phyloP scores from a whole-genome alignment of 2,113 vertebrate species.

The Coracopsis vasa region DNA sequence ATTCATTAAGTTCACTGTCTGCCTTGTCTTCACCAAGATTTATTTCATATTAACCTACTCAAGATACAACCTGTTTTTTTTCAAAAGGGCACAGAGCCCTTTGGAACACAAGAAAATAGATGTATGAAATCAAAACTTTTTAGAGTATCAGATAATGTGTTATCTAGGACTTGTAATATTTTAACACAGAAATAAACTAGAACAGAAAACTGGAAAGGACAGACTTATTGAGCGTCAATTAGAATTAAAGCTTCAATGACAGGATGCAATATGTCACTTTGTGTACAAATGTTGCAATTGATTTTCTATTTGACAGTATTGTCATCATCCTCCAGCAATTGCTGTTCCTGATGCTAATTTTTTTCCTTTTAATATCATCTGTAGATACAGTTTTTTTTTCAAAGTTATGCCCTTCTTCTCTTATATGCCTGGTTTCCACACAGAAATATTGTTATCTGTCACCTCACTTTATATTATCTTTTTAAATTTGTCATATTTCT shows the following conservation, averaged over 20 bases:
- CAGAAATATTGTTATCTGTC: background rate
- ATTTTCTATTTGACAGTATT: conserved; percentile 27
- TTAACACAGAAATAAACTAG: background rate
- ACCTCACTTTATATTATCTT: background rate
- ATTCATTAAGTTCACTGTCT: background rate
- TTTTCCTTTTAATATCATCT: background rate
- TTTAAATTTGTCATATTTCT: background rate
- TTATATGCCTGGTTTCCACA: background rate
- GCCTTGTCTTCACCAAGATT: background rate
- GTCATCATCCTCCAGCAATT: conserved; percentile 15
- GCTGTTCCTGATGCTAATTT: background rate
- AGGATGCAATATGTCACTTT: background rate
- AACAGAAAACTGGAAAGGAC: background rate
- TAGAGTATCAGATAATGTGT: background rate
- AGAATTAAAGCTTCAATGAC: background rate
- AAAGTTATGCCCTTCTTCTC: background rate
- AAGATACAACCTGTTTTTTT: background rate
- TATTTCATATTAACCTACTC: background rate
- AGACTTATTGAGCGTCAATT: background rate
- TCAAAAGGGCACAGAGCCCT: background rate
- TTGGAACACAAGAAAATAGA: background rate
- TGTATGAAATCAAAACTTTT: background rate
- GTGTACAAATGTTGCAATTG: conserved; percentile 30
- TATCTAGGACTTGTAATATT: background rate
- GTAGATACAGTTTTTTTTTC: background rate